Evolutionary conservation across 1,140 invertebrate genomes (phyloP).

Genomic region (Caenorhabditis tropicalis): DNA sequence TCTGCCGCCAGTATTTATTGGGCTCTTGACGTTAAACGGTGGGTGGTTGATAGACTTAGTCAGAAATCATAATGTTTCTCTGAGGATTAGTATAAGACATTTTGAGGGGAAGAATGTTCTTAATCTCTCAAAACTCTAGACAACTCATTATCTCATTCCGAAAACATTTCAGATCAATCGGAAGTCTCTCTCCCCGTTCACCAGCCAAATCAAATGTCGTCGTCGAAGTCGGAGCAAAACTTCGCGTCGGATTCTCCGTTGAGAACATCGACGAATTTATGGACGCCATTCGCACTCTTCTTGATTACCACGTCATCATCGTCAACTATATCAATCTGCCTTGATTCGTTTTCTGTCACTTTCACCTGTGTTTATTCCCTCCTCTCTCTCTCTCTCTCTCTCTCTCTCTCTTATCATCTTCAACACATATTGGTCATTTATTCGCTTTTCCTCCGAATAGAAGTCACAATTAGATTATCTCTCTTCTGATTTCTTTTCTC

Average conservation of each 20-base stretch:
- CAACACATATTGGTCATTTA: neutral
- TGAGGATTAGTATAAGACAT: too few relatives aligned
- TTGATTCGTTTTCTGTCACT: neutral
- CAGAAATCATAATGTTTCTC: neutral
- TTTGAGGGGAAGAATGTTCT: neutral
- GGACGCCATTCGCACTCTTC: conserved; percentile 49
- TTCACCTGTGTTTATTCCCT: conserved; percentile 6
- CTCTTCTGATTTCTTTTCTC: neutral
- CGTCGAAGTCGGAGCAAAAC: conserved; percentile 1
- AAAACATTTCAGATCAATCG: conserved; percentile 31
- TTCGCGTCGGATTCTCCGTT: conserved; percentile 49
- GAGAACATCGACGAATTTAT: conserved; percentile 48
- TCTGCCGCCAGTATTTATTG: conserved; percentile 43
- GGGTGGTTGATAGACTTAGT: neutral
- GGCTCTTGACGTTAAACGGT: conserved; percentile 55
- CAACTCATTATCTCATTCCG: neutral
- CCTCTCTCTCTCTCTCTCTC: neutral
- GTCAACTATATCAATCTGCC: conserved; percentile 54
- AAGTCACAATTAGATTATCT: neutral
- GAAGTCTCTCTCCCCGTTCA: neutral
- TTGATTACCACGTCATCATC: conserved; percentile 56
- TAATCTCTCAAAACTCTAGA: too few relatives aligned
- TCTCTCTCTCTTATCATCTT: neutral
- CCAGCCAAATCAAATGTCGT: conserved; percentile 33
- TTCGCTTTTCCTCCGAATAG: neutral